Conservation (phyloP, 2,113 vertebrate species). For the Stomatorhinus ivindoensis region DNA sequence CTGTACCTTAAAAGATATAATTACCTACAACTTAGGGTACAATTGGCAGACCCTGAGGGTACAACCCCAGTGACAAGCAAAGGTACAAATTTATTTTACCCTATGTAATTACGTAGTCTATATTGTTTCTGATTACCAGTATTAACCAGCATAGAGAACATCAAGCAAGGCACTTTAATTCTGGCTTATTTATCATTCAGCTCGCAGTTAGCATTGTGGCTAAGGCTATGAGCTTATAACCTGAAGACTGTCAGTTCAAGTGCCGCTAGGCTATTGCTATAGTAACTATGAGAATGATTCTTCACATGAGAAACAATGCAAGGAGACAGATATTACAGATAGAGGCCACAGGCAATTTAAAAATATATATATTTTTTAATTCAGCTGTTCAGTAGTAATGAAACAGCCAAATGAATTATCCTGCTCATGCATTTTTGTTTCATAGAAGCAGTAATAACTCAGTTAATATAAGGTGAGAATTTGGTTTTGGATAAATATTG, state of each 20-base stretch:
- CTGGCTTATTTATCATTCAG: neutral
- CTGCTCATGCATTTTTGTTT: neutral
- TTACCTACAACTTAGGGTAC: no score
- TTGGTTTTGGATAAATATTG: neutral
- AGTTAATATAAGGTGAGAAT: neutral
- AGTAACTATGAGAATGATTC: neutral
- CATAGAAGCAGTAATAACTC: neutral
- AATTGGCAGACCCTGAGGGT: no score
- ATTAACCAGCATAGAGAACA: neutral
- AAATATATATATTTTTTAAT: neutral
- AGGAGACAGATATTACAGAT: neutral
- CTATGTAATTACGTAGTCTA: neutral
- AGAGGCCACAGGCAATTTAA: neutral
- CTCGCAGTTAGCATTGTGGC: neutral
- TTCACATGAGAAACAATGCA: neutral
- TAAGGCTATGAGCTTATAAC: neutral
- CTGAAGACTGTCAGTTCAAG: neutral
- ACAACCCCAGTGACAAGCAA: no score
- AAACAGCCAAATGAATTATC: neutral
- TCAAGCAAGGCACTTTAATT: neutral
- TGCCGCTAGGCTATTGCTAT: neutral
- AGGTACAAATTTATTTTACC: no score
- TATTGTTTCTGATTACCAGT: neutral
- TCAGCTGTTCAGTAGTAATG: neutral
- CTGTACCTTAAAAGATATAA: no score